Percentiles rank a stretch among this genome's conserved stretches.
Evolutionary conservation across 2,113 vertebrate species (phyloP).

Genomic region (Sceloporus undulatus): DNA sequence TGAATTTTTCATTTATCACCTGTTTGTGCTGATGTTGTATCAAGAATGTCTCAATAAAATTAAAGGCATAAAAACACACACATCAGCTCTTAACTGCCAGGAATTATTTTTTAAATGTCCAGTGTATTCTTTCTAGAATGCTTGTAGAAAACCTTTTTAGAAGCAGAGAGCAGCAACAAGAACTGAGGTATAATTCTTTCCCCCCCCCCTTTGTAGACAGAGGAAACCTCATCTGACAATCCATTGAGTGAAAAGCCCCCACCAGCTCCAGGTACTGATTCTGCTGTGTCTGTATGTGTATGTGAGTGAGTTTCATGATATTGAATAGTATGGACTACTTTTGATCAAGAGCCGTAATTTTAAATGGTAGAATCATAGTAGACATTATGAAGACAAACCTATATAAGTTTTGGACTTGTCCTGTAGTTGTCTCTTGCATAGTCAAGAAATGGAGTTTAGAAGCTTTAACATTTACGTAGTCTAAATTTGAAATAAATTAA

Average conservation of each 20-base stretch:
- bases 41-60: background rate
- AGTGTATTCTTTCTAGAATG: background rate
- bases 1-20: background rate
- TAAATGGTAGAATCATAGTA: background rate
- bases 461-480: too few relatives aligned
- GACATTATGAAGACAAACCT: background rate
- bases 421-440: background rate
- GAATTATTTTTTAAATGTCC: background rate
- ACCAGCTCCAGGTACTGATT: slow-evolving; percentile 80
- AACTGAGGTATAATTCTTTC: background rate
- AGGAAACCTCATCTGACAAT: slow-evolving; percentile 56
- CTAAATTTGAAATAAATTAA: too few relatives aligned
- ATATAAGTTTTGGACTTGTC: background rate
- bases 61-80: background rate
- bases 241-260: slow-evolving; percentile 64
- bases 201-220: slow-evolving; percentile 71
- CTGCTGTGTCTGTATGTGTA: background rate
- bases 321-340: background rate
- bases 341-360: background rate
- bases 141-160: background rate
- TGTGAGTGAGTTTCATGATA: background rate
- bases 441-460: background rate
- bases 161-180: background rate
- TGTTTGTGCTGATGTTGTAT: background rate
- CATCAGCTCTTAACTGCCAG: background rate